A percentile compares a stretch with the other conserved stretches of the same genome.
These are phyloP conservation scores for Lucilia sericata DNA, from an alignment of 1,140 invertebrate genomes.

Conservation along the genomic window DNA sequence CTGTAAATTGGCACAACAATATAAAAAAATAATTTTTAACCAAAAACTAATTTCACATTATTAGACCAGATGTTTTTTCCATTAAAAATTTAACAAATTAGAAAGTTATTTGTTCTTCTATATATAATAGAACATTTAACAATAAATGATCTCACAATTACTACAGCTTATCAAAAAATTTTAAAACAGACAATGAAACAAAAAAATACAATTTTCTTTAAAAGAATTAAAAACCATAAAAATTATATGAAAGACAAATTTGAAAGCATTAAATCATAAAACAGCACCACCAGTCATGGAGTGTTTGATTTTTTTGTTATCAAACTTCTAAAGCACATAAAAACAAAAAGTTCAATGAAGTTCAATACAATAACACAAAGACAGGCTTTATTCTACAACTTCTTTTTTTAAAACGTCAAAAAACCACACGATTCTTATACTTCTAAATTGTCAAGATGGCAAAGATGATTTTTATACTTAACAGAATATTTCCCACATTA, in stretches of 20 bases:
- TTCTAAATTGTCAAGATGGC: background rate
- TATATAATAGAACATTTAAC: too few relatives aligned
- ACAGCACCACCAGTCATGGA: background rate
- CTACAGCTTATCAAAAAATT: too few relatives aligned
- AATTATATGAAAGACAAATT: background rate
- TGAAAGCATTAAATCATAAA: background rate
- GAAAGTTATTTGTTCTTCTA: too few relatives aligned
- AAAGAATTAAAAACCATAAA: background rate
- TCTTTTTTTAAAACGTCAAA: background rate
- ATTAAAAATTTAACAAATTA: too few relatives aligned
- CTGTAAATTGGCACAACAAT: too few relatives aligned
- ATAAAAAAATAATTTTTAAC: too few relatives aligned
- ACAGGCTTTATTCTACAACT: background rate
- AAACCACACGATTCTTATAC: background rate
- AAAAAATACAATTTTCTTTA: background rate
- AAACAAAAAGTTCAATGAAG: slow-evolving; percentile 21
- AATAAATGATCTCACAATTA: too few relatives aligned
- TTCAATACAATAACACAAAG: background rate
- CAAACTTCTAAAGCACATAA: background rate
- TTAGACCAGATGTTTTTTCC: too few relatives aligned
- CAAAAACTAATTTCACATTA: too few relatives aligned
- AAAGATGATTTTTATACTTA: background rate
- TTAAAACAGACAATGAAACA: too few relatives aligned
- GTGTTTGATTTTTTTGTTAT: too few relatives aligned
- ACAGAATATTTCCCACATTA: background rate